Conservation (phyloP, 2,888 invertebrate genomes). For the Drosophila prolongata region DNA sequence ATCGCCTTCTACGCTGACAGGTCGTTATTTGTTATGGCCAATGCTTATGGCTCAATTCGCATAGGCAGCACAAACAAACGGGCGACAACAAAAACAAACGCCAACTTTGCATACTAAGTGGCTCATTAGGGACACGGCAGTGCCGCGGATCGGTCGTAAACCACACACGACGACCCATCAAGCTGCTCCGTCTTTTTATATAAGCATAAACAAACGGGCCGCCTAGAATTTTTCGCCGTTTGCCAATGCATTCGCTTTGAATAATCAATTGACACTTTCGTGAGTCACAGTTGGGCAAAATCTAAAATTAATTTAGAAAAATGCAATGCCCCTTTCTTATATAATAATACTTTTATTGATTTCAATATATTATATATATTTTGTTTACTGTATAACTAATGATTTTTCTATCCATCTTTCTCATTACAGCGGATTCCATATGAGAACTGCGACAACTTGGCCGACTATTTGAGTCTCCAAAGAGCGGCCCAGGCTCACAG, state of each 20-base stretch:
- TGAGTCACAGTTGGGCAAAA: constrained; percentile 29
- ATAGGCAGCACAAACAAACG: constrained; percentile 27
- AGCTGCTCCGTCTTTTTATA: constrained; percentile 28
- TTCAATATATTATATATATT: not conserved
- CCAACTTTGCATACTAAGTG: constrained; percentile 70
- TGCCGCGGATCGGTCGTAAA: constrained; percentile 38
- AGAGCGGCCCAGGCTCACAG: constrained; percentile 51
- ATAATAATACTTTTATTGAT: not conserved
- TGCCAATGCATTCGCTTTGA: constrained; percentile 65
- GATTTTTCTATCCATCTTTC: constrained; percentile 5
- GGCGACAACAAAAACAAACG: constrained; percentile 43
- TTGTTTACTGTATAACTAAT: not conserved
- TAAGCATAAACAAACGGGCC: constrained; percentile 51
- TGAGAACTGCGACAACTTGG: constrained; percentile 80
- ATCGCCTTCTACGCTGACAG: constrained; percentile 45
- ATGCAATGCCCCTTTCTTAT: constrained; percentile 3
- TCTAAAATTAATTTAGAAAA: not conserved
- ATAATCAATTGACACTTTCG: constrained; percentile 52
- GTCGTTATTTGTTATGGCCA: constrained; percentile 49
- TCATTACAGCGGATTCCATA: constrained; percentile 72
- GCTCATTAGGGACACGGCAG: constrained; percentile 64
- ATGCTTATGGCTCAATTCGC: constrained; percentile 54
- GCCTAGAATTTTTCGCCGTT: constrained; percentile 58
- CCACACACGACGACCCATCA: constrained; percentile 72
- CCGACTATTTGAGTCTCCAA: constrained; percentile 76